Percentiles rank a stretch among this genome's conserved stretches.
Conservation (phyloP, 2,888 invertebrate species). For the Unio pictorum region DNA sequence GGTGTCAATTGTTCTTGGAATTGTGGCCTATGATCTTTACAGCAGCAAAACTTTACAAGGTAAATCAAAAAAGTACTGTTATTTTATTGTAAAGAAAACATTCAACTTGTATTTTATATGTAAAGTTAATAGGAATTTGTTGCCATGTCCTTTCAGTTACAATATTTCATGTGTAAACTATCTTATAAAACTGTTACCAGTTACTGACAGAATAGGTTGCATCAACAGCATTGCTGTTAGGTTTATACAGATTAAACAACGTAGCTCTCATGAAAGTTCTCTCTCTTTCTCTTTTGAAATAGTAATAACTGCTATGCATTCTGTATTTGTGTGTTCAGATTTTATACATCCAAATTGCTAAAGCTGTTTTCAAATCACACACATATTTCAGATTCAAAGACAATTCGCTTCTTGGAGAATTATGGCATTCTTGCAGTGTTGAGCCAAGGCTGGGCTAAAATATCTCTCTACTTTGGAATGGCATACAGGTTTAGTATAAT, state of each 20-base stretch:
- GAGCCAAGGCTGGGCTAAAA: slow-evolving; percentile 44
- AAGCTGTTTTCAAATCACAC: slow-evolving; percentile 1
- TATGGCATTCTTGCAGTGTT: slow-evolving; percentile 58
- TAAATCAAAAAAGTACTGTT: slow-evolving; percentile 26
- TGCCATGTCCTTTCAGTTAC: neutral
- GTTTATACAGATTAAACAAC: no score
- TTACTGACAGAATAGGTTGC: no score
- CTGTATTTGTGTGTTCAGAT: neutral
- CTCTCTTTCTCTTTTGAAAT: no score
- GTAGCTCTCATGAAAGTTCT: no score
- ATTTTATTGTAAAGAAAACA: neutral
- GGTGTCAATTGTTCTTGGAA: slow-evolving; percentile 45
- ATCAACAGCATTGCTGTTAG: neutral
- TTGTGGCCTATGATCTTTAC: slow-evolving; percentile 65
- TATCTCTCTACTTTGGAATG: slow-evolving; percentile 30
- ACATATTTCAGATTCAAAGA: slow-evolving; percentile 52
- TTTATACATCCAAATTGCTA: neutral
- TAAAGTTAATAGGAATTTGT: neutral
- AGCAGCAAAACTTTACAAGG: slow-evolving; percentile 60
- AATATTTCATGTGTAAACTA: no score
- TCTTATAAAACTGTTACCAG: no score
- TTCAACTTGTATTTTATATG: neutral
- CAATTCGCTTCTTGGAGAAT: slow-evolving; percentile 61
- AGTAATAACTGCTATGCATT: neutral
- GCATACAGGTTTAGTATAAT: slow-evolving; percentile 20